These are phyloP conservation scores for Acipenser transmontanus DNA, from an alignment of 2,797 vertebrate genomes.

Conservation along the genomic window DNA sequence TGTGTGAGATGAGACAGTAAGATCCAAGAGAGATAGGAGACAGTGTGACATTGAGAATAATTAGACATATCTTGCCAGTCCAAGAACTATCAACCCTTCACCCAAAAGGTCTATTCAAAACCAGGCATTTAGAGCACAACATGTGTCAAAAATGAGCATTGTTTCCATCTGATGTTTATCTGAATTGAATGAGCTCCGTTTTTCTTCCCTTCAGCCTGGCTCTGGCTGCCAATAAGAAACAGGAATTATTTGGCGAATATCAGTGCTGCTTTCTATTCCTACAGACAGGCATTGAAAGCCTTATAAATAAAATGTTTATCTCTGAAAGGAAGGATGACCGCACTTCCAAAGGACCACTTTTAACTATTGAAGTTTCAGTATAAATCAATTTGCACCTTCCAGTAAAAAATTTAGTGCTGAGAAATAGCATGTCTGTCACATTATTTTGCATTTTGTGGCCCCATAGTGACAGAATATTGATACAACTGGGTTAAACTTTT, in stretches of 20 bases:
- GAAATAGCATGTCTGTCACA: no score
- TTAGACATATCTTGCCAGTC: no score
- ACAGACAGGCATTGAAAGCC: conserved; percentile 43
- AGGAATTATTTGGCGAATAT: conserved; percentile 60
- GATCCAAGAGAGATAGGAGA: no score
- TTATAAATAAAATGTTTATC: conserved; percentile 55
- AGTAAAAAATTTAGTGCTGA: no score
- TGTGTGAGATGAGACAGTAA: no score
- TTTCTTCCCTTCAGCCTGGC: conserved; percentile 4
- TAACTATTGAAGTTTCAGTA: background rate
- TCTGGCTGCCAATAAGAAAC: conserved; percentile 48
- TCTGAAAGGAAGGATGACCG: conserved; percentile 39
- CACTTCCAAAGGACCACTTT: conserved; percentile 21
- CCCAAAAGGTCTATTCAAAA: conserved; percentile 14
- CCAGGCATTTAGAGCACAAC: background rate
- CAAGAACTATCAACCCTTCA: background rate
- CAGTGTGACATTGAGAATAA: no score
- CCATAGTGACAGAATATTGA: no score
- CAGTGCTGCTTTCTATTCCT: conserved; percentile 51
- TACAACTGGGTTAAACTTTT: no score
- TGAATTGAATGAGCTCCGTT: conserved; percentile 49
- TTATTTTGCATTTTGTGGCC: no score
- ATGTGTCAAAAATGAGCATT: conserved; percentile 30
- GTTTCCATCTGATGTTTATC: conserved; percentile 52
- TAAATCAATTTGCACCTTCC: background rate